phyloP scores from a whole-genome alignment of 2,888 invertebrate genomes.

The Plagodis pulveraria region DNA sequence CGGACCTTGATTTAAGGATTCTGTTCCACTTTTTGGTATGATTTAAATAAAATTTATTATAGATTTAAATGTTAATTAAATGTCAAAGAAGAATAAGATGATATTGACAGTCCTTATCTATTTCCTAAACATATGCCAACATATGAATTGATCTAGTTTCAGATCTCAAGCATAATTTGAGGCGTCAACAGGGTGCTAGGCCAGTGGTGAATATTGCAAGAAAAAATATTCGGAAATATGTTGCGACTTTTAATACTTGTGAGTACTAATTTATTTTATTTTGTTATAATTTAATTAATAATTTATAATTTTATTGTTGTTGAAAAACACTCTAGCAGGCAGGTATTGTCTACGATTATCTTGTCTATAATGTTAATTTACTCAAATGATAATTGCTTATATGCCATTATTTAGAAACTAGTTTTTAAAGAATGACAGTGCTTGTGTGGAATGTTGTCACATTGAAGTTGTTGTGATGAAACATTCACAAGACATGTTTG shows the following conservation, averaged over 20 bases:
- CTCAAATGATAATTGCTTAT: constrained; percentile 20
- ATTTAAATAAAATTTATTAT: constrained; percentile 73
- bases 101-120: constrained; percentile 62
- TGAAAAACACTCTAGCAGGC: constrained; percentile 7
- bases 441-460: constrained; percentile 33
- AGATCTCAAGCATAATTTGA: constrained; percentile 68
- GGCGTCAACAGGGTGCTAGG: constrained; percentile 57
- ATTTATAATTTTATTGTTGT: constrained; percentile 22
- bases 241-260: constrained; percentile 53
- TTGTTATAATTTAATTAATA: constrained; percentile 10
- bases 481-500: constrained; percentile 14
- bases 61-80: constrained; percentile 77
- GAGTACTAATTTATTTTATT: constrained; percentile 48
- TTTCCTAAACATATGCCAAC: constrained; percentile 48
- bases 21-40: constrained; percentile 75
- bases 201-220: constrained; percentile 31
- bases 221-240: constrained; percentile 45
- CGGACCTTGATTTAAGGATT: constrained; percentile 71
- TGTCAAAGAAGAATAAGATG: constrained; percentile 69
- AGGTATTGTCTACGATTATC: constrained; percentile 8
- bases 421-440: constrained; percentile 30
- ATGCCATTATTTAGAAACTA: constrained; percentile 17
- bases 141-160: constrained; percentile 64
- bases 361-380: constrained; percentile 15
- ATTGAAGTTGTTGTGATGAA: not conserved